phyloP scores from a whole-genome alignment of 1,140 invertebrate genomes.

The Drosophila kanapiae region DNA sequence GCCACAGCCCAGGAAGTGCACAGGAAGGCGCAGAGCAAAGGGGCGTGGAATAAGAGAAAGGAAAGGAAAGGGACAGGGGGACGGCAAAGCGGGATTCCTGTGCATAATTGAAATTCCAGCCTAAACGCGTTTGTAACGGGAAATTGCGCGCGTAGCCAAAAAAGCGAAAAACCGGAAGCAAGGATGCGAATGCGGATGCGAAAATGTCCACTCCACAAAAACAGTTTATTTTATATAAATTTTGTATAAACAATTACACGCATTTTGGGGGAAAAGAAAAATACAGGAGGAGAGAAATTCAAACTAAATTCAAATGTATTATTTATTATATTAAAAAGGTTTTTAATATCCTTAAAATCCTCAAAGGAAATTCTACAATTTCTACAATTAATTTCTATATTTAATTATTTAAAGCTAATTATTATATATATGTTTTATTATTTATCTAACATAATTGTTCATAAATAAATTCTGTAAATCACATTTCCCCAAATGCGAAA shows the following conservation, averaged over 20 bases:
- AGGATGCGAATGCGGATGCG: conserved; percentile 61
- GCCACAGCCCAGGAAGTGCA: conserved; percentile 45
- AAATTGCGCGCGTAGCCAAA: conserved; percentile 73
- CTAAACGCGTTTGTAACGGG: conserved; percentile 81
- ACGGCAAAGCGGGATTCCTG: conserved; percentile 59
- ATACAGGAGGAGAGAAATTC: too few relatives aligned
- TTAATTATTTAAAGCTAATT: background rate
- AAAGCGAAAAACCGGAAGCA: conserved; percentile 54
- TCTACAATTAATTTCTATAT: background rate
- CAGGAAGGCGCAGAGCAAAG: conserved; percentile 28
- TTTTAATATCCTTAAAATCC: background rate
- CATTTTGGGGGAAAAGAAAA: background rate
- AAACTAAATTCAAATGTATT: background rate
- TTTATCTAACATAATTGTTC: background rate
- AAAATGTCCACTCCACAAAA: conserved; percentile 33
- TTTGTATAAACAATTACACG: background rate
- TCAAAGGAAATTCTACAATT: background rate
- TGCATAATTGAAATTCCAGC: conserved; percentile 83
- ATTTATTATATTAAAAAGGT: background rate
- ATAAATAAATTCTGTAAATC: conserved; percentile 10
- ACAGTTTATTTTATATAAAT: conserved; percentile 27
- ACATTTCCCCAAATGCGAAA: background rate
- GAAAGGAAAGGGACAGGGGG: background rate
- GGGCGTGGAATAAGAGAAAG: background rate
- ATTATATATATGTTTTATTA: background rate